phyloP scores from a whole-genome alignment of 2,113 vertebrate genomes.

The Acrocephalus arundinaceus region DNA sequence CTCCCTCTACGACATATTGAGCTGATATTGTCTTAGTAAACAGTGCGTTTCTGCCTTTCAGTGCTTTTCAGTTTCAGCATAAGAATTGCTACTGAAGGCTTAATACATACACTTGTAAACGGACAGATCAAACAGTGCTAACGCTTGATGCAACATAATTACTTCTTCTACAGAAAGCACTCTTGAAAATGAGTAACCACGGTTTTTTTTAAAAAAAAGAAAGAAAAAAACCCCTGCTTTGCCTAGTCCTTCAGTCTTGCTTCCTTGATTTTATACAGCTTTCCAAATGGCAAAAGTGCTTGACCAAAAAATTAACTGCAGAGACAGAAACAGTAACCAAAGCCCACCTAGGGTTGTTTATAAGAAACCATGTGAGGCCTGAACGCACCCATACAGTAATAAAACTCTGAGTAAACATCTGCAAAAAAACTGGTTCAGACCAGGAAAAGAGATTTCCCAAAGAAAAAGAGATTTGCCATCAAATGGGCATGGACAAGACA shows the following conservation, averaged over 20 bases:
- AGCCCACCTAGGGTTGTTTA: not conserved
- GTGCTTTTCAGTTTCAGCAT: not conserved
- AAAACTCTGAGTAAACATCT: not conserved
- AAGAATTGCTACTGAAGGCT: not conserved
- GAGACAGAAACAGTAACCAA: not conserved
- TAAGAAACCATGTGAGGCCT: not conserved
- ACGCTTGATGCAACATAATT: not conserved
- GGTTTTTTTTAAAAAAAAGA: not conserved
- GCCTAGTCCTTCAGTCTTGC: not conserved
- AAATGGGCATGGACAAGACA: not conserved
- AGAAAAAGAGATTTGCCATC: not conserved
- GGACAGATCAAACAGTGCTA: conserved; percentile 6
- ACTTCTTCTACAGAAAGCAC: not conserved
- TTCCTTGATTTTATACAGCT: not conserved
- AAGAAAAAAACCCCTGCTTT: not conserved
- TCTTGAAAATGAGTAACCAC: not conserved
- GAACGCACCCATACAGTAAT: not conserved
- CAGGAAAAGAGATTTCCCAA: not conserved
- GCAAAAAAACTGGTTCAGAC: not conserved
- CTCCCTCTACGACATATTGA: not conserved
- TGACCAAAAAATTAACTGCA: not conserved
- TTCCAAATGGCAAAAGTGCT: not conserved
- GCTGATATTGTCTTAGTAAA: not conserved
- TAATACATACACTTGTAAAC: not conserved
- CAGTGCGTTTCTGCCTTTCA: not conserved